Percentiles rank a stretch among this genome's conserved stretches.
These are phyloP conservation scores for Margarornis squamiger DNA, from an alignment of 2,797 vertebrate species.

Conservation along the genomic window DNA sequence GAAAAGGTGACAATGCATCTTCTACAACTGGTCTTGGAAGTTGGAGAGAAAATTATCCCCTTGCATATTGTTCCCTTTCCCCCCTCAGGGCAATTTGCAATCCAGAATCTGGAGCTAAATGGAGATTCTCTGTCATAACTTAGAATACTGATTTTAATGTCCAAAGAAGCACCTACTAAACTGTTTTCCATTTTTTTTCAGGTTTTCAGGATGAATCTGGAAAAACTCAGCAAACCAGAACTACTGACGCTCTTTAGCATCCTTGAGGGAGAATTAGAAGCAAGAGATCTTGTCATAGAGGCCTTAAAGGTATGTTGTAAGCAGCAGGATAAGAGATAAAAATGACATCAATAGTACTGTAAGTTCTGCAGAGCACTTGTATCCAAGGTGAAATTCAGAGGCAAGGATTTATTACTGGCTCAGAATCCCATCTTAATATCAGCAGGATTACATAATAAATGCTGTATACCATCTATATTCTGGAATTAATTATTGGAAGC, in stretches of 20 bases:
- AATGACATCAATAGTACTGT: fast-evolving
- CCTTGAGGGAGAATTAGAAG: conserved; percentile 96
- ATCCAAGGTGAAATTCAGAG: background rate
- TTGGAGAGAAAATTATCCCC: background rate
- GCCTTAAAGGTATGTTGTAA: conserved; percentile 88
- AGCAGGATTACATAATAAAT: background rate
- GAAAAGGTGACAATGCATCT: conserved; percentile 21
- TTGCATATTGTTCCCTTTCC: background rate
- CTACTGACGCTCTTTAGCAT: conserved; percentile 96
- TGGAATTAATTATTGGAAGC: background rate
- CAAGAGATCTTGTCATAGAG: conserved; percentile 95
- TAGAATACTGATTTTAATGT: background rate
- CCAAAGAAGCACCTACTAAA: background rate
- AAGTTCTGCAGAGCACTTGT: background rate
- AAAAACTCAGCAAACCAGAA: conserved; percentile 95
- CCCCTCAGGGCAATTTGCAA: background rate
- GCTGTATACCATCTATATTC: background rate
- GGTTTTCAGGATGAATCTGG: conserved; percentile 96
- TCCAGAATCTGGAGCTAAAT: background rate
- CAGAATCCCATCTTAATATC: background rate
- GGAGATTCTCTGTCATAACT: background rate
- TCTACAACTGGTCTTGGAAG: background rate
- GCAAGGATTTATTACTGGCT: background rate
- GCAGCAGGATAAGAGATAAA: background rate
- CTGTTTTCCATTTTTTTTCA: conserved; percentile 22